Evolutionary conservation across 2,797 vertebrate genomes (phyloP), one percentile per base, ranked within the genome.

Genomic region (Poeciliopsis infans): DNA sequence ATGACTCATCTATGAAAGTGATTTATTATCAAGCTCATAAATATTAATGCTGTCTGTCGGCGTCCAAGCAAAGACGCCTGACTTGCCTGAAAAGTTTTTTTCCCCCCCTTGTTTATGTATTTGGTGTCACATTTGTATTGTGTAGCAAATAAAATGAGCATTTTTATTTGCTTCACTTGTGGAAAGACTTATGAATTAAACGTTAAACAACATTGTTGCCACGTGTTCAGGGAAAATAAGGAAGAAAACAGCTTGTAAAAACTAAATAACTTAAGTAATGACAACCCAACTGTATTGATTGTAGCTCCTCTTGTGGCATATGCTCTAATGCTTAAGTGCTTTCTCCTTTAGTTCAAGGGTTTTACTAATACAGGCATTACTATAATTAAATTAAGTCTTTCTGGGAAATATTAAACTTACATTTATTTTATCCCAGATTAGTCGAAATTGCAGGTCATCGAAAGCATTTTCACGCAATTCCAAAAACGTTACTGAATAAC

Each of bases 11-110:
- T 77, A 61, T 84, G 86, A 80, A 84, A 85, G 91, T 82, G 89
- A 93, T 91, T 90, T 89, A 90, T 92, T 83, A 83, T 86, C 84
- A 2, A 57, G 41, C 79, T 90, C 84, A 89, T 93, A 79, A 87
- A 91, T 91, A 87, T 91, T 89, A 85, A 93, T 83, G 78, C 36
- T 68, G 23, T 85, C 72, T 81, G 66, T 86, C 74, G 51, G 71
- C 57, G 46, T 84, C 74, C 76, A 25, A 87, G 86, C 64, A 77
- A 76, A 83, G 74, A 82, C 71, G 28, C 69, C 74, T 85, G 15
- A 41, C 28, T 45, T 12, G 45, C 4, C 74, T 61, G 16, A 20
- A 43, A 57, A 15, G n/a, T 39, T 16, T 20, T 51, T 66, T 74
- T 41, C 16, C 70, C 12, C 51, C 59, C 66, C 7, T 16, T 7